Percentiles rank a stretch among this genome's conserved stretches.
Evolutionary conservation across 2,888 invertebrate genomes (phyloP).

Genomic region (Melitaea athalia): DNA sequence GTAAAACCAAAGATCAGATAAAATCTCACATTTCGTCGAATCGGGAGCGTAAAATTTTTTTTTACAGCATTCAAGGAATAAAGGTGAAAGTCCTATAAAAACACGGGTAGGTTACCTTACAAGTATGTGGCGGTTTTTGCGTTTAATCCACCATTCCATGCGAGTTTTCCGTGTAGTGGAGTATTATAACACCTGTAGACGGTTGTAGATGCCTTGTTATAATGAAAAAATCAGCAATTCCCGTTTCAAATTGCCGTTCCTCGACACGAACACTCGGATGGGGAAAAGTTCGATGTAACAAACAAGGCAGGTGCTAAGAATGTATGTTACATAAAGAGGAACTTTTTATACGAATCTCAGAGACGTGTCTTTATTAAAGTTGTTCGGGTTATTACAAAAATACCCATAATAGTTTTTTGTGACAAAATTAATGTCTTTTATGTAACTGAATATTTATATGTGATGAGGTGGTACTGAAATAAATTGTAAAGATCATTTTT

Average conservation of each 20-base stretch:
- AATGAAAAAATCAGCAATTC: slow-evolving; percentile 61
- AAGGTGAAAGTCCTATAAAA: slow-evolving; percentile 24
- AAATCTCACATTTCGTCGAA: slow-evolving; percentile 15
- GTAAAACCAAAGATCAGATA: slow-evolving; percentile 20
- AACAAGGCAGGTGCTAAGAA: slow-evolving; percentile 36
- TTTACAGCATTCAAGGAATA: slow-evolving; percentile 17
- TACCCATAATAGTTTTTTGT: slow-evolving; percentile 9
- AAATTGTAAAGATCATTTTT: too few relatives aligned
- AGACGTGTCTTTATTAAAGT: slow-evolving; percentile 14
- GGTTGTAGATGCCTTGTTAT: slow-evolving; percentile 53
- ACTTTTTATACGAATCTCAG: slow-evolving; percentile 24
- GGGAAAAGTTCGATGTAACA: slow-evolving; percentile 49
- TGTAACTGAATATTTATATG: not conserved
- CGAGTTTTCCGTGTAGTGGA: slow-evolving; percentile 50
- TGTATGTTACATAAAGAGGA: slow-evolving; percentile 35
- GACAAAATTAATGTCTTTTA: not conserved
- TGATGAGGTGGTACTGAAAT: not conserved
- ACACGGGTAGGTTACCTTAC: slow-evolving; percentile 9
- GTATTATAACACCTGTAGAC: slow-evolving; percentile 52
- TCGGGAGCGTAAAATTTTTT: slow-evolving; percentile 21
- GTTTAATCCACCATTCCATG: slow-evolving; percentile 55
- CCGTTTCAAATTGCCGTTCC: slow-evolving; percentile 58
- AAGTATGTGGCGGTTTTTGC: slow-evolving; percentile 34
- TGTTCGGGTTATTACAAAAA: slow-evolving; percentile 15
- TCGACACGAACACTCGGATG: slow-evolving; percentile 40